A percentile compares a stretch with the other conserved stretches of the same genome.
phyloP scores from a whole-genome alignment of 2,797 vertebrate species.

The Coregonus sp. region DNA sequence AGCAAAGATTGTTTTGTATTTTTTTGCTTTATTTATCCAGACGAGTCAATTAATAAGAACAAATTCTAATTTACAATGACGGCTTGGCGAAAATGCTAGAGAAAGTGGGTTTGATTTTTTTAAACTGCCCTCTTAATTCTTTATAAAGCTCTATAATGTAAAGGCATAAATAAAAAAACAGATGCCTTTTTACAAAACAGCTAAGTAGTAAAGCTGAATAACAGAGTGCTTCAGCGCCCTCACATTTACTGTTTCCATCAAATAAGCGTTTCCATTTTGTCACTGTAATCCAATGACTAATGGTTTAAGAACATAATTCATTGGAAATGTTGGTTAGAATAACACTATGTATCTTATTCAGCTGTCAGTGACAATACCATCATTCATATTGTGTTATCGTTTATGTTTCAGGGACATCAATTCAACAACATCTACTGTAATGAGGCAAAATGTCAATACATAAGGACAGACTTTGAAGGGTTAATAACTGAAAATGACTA shows the following conservation, averaged over 20 bases:
- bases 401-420: not conserved
- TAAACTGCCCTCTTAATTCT: constrained; percentile 63
- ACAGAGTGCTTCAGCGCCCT: constrained; percentile 53
- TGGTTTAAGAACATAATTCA: constrained; percentile 40
- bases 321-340: constrained; percentile 44
- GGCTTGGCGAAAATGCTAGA: constrained; percentile 65
- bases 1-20: constrained; percentile 78
- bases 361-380: constrained; percentile 59
- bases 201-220: constrained; percentile 51
- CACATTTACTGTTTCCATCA: constrained; percentile 58
- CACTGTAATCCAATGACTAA: constrained; percentile 56
- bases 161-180: constrained; percentile 69
- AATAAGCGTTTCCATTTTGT: constrained; percentile 58
- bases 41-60: too few species aligned
- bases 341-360: constrained; percentile 64
- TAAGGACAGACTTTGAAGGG: constrained; percentile 1
- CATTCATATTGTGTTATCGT: constrained; percentile 37
- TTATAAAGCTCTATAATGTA: constrained; percentile 70
- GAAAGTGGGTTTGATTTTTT: constrained; percentile 77
- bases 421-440: too few species aligned
- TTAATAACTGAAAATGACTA: constrained; percentile 19
- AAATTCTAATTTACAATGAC: too few species aligned
- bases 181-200: constrained; percentile 70
- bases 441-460: not conserved
- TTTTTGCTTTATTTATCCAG: too few species aligned